Evolutionary conservation across 1,140 invertebrate species (phyloP), one percentile per base, ranked within the genome.

Genomic region (Luehdorfia chinensis): DNA sequence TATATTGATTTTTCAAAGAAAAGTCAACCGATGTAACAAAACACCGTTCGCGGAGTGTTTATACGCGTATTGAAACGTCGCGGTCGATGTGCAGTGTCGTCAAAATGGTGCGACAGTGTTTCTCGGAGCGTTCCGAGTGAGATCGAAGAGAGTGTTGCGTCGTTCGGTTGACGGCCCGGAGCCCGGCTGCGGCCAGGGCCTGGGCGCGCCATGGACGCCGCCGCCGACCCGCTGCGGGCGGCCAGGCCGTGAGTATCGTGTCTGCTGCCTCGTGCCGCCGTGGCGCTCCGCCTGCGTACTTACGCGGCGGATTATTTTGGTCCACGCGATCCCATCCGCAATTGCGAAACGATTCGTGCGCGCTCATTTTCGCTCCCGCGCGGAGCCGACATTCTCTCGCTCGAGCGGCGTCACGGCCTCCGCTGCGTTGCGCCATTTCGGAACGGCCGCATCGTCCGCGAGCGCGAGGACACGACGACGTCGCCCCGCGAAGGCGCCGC

Each of bases 1-100:
- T 85, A 85, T 88, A 88, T 88, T 87, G 87, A 88, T 88, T 88
- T 88, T 88, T 88, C 84, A 87, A 85, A 87, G 83, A 87, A 87
- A 87, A 87, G 78, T 87, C 80, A 78, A 80, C 81, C 80, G 67
- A 85, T 87, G 85, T 87, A 87, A 85, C 79, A 87, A 87, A 87
- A 87, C 85, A 87, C 78, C 73, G 72, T 77, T 75, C 77, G 81
- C 72, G 81, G 69, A 80, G 83, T 86, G 84, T 86, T 84, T 87
- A 84, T 85, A 78, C 75, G 79, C 67, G 79, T 70, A 73, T 66
- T 65, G 66, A 73, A 84, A 68, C 66, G 83, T 69, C 69, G 77
- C 62, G 75, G 73, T 84, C 64, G 73, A 77, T 72, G 77, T 81
- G 74, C 60, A 73, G 75, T 76, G 77, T 79, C 75, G 78, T 76